A percentile compares a stretch with the other conserved stretches of the same genome.
Evolutionary conservation across 2,888 invertebrate genomes (phyloP).

Genomic region (Mactromeris polynyma): DNA sequence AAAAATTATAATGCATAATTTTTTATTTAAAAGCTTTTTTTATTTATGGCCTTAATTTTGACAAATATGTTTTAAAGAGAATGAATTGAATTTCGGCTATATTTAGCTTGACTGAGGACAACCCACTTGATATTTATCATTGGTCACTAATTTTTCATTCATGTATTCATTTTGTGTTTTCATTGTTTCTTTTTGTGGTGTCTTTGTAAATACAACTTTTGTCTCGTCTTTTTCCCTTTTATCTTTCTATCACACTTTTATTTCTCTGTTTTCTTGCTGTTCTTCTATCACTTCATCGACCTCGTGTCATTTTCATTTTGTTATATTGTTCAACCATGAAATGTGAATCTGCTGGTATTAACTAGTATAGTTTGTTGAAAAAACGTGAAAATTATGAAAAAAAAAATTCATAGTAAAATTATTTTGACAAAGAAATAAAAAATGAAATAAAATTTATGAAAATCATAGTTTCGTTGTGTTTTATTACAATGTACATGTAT

Average conservation of each 20-base stretch:
- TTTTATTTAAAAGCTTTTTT: not conserved
- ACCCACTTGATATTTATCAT: not conserved
- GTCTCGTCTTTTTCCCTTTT: not conserved
- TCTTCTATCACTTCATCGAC: not conserved
- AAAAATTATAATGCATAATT: not conserved
- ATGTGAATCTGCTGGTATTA: not conserved
- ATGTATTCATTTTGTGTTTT: not conserved
- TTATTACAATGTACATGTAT: not conserved
- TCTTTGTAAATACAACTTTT: slow-evolving; percentile 24
- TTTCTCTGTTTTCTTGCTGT: not conserved
- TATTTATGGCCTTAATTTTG: not conserved
- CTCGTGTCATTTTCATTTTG: not conserved
- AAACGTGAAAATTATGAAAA: slow-evolving; percentile 17
- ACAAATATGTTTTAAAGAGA: not conserved
- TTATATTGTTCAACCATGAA: not conserved
- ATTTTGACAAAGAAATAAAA: not conserved
- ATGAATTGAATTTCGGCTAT: not conserved
- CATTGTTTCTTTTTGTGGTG: not conserved
- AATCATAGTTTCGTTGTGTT: not conserved
- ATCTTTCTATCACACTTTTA: not conserved
- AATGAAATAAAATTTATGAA: not conserved
- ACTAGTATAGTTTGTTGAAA: not conserved
- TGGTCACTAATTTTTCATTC: not conserved
- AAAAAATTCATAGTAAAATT: slow-evolving; percentile 2
- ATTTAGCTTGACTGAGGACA: not conserved